These are phyloP conservation scores for Nomada flava DNA, from an alignment of 2,888 invertebrate species.

Conservation along the genomic window DNA sequence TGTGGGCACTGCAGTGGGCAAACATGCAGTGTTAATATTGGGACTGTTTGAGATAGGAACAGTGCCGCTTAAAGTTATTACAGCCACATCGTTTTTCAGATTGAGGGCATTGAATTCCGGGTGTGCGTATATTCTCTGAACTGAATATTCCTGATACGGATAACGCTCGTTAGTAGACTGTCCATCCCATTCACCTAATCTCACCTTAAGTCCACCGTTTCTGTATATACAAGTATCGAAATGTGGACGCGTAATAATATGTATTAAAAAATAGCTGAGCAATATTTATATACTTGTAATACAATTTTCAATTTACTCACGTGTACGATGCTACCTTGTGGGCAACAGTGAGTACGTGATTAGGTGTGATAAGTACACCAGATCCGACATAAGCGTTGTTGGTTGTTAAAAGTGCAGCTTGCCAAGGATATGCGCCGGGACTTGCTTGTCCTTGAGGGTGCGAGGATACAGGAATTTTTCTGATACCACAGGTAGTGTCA, in stretches of 20 bases:
- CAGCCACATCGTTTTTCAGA: constrained; percentile 92
- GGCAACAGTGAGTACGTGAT: constrained; percentile 85
- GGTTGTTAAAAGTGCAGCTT: constrained; percentile 73
- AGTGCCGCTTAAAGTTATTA: constrained; percentile 87
- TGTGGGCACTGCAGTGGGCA: constrained; percentile 81
- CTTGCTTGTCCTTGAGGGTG: constrained; percentile 74
- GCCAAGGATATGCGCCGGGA: constrained; percentile 81
- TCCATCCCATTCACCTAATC: constrained; percentile 92
- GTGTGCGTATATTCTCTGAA: constrained; percentile 87
- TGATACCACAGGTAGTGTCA: constrained; percentile 72
- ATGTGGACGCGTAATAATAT: background rate
- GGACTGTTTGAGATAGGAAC: constrained; percentile 81
- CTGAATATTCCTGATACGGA: constrained; percentile 87
- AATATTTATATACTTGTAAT: background rate
- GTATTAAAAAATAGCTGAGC: background rate
- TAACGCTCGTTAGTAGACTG: constrained; percentile 88
- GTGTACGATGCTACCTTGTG: constrained; percentile 83
- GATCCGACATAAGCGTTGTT: constrained; percentile 75
- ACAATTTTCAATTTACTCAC: constrained; percentile 69
- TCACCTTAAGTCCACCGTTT: constrained; percentile 86
- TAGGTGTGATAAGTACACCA: constrained; percentile 81
- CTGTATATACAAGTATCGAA: constrained; percentile 52
- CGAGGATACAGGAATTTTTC: constrained; percentile 68
- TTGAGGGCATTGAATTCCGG: constrained; percentile 89
- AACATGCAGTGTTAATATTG: constrained; percentile 85